These are phyloP conservation scores for Phylloscopus whistleri DNA, from an alignment of 2,113 vertebrate genomes.

Conservation along the genomic window DNA sequence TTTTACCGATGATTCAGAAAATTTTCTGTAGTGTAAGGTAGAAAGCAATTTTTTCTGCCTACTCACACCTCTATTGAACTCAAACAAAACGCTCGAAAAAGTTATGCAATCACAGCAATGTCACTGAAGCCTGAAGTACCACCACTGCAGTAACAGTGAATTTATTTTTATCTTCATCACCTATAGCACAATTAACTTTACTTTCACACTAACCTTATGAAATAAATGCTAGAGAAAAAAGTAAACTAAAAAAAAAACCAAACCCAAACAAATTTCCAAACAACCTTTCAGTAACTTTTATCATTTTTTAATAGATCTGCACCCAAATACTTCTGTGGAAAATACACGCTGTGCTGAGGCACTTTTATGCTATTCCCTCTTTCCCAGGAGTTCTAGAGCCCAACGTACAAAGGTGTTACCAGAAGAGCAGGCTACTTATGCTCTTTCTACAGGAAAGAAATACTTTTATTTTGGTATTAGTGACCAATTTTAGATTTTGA, in stretches of 20 bases:
- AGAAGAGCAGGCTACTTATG: not conserved
- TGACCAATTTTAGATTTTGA: not conserved
- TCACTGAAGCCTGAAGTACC: not conserved
- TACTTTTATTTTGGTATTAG: not conserved
- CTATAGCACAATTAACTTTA: not conserved
- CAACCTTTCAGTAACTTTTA: not conserved
- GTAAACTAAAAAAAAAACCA: not conserved
- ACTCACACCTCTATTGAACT: not conserved
- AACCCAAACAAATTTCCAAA: not conserved
- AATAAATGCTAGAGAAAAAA: not conserved
- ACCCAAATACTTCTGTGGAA: not conserved
- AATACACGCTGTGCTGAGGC: not conserved
- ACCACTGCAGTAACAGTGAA: not conserved
- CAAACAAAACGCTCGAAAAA: not conserved
- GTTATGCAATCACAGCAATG: not conserved
- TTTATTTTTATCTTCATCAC: not conserved
- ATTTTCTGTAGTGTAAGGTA: not conserved
- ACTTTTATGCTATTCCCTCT: not conserved
- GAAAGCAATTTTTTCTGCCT: not conserved
- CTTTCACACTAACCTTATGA: not conserved
- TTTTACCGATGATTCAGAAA: not conserved
- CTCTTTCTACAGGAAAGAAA: not conserved
- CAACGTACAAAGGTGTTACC: not conserved
- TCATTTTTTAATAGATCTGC: not conserved
- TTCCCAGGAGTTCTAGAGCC: not conserved